Conservation (phyloP, 2,113 vertebrate genomes). For the Tor tambroides region DNA sequence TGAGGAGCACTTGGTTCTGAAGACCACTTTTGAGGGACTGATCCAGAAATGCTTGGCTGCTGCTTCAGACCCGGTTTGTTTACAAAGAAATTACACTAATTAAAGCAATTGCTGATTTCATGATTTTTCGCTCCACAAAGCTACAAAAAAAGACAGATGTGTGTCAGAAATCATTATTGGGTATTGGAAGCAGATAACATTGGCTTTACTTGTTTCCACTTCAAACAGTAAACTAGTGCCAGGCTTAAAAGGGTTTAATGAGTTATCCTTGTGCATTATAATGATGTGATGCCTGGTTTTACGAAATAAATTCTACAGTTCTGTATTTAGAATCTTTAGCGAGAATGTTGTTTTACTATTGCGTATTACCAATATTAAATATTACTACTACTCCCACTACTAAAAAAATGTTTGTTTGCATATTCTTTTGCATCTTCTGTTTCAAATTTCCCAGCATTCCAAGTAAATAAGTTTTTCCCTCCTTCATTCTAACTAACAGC, state of each 20-base stretch:
- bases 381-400: too few relatives aligned
- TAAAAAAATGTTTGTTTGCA: background rate
- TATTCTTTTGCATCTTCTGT: background rate
- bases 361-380: background rate
- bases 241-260: too few relatives aligned
- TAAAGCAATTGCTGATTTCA: background rate
- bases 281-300: too few relatives aligned
- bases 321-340: too few relatives aligned
- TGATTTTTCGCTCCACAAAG: background rate
- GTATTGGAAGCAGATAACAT: too few relatives aligned
- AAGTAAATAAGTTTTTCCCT: background rate
- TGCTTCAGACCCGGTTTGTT: constrained; percentile 89
- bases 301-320: too few relatives aligned
- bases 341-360: too few relatives aligned
- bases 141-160: background rate
- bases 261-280: too few relatives aligned
- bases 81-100: background rate
- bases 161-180: too few relatives aligned
- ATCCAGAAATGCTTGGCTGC: constrained; percentile 95
- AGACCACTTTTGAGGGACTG: constrained; percentile 92
- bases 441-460: background rate
- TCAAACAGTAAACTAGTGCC: too few relatives aligned
- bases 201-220: too few relatives aligned
- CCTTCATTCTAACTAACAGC: constrained; percentile 74
- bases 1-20: constrained; percentile 91